phyloP scores from a whole-genome alignment of 2,888 invertebrate species.

The Tetramorium bicarinatum region DNA sequence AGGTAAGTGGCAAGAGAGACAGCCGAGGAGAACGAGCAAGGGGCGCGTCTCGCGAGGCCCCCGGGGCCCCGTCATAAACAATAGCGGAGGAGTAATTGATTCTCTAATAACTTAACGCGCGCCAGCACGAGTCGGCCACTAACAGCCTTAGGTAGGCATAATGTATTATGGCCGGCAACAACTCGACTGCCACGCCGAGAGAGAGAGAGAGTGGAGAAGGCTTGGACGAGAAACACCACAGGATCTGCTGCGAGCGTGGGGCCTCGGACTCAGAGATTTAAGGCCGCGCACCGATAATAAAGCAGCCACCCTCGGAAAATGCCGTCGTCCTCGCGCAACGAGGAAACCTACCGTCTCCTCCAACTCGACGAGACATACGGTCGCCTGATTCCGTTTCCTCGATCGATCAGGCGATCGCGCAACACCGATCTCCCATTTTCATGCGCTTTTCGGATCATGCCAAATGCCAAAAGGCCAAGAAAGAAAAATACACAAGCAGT shows the following conservation, averaged over 20 bases:
- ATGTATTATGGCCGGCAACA: slow-evolving; percentile 81
- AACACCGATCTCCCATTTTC: background rate
- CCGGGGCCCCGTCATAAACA: slow-evolving; percentile 85
- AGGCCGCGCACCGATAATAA: slow-evolving; percentile 82
- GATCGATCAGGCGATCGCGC: slow-evolving; percentile 3
- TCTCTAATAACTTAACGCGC: slow-evolving; percentile 86
- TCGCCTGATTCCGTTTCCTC: slow-evolving; percentile 12
- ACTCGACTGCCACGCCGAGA: slow-evolving; percentile 71
- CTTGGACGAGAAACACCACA: slow-evolving; percentile 68
- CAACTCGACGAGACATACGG: slow-evolving; percentile 18
- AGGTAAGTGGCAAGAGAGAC: slow-evolving; percentile 58
- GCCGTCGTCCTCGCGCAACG: slow-evolving; percentile 59
- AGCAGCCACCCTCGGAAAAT: slow-evolving; percentile 80
- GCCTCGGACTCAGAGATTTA: slow-evolving; percentile 79
- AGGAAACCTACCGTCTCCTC: slow-evolving; percentile 59
- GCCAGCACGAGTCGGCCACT: slow-evolving; percentile 81
- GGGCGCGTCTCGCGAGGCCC: slow-evolving; percentile 77
- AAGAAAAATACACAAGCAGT: too few relatives aligned
- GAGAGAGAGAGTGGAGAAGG: slow-evolving; percentile 57
- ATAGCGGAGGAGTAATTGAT: slow-evolving; percentile 86
- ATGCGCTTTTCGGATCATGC: background rate
- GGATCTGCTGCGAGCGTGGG: slow-evolving; percentile 37
- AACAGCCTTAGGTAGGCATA: slow-evolving; percentile 83
- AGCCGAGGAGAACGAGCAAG: slow-evolving; percentile 60
- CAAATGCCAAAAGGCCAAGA: background rate